These are phyloP conservation scores for Paramormyrops kingsleyae DNA, from an alignment of 2,113 vertebrate species.

Conservation along the genomic window DNA sequence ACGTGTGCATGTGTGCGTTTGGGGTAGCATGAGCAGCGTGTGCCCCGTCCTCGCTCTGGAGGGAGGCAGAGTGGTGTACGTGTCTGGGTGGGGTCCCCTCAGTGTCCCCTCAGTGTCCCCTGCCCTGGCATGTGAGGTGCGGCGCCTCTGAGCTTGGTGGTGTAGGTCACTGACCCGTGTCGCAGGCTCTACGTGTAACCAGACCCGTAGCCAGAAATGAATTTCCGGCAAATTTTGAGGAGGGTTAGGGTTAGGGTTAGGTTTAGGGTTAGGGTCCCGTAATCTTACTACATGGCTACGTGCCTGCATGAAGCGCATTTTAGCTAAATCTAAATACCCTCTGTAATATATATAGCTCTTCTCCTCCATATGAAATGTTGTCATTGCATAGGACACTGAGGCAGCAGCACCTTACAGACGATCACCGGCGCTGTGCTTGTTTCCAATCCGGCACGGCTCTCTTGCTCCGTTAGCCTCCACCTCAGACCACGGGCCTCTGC, in stretches of 20 bases:
- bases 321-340: background rate
- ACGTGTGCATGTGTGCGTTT: slow-evolving; percentile 22
- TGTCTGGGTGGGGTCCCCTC: background rate
- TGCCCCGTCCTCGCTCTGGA: background rate
- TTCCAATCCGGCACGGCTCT: background rate
- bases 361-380: background rate
- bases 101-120: background rate
- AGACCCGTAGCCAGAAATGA: background rate
- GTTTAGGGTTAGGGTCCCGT: no score
- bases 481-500: background rate
- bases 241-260: no score
- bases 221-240: background rate
- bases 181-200: background rate
- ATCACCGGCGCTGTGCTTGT: no score
- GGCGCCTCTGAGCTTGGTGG: background rate
- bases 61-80: background rate
- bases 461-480: background rate
- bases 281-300: background rate
- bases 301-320: background rate
- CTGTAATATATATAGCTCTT: background rate
- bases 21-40: background rate
- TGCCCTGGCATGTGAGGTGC: background rate
- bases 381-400: background rate
- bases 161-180: background rate
- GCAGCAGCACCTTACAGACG: background rate